Percentiles rank a stretch among this genome's conserved stretches.
phyloP scores from a whole-genome alignment of 2,113 vertebrate genomes.

The Sclerurus mexicanus region DNA sequence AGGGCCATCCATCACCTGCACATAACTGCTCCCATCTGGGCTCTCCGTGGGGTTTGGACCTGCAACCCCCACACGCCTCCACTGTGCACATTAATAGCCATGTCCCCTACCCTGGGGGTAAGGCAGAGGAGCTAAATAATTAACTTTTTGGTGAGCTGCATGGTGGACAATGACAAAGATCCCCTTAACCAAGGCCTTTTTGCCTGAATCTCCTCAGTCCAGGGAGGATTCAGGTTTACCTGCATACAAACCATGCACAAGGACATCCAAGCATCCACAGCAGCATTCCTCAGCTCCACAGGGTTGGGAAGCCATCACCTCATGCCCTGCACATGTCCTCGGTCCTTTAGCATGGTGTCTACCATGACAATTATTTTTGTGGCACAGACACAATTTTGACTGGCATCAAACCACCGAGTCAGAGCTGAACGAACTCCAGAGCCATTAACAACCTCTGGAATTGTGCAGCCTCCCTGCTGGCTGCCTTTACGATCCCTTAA shows the following conservation, averaged over 20 bases:
- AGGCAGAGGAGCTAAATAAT: background rate
- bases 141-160: background rate
- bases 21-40: background rate
- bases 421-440: background rate
- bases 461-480: background rate
- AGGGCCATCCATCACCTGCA: background rate
- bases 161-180: fast-evolving
- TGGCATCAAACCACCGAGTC: background rate
- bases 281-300: fast-evolving
- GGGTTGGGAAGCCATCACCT: background rate
- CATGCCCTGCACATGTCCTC: background rate
- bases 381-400: background rate
- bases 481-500: slow-evolving; percentile 17
- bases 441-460: slow-evolving; percentile 41
- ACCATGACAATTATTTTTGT: background rate
- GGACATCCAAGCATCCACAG: fast-evolving
- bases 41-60: fast-evolving
- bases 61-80: fast-evolving
- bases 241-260: background rate
- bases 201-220: background rate
- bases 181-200: background rate
- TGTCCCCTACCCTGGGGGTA: background rate
- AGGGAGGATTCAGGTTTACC: background rate
- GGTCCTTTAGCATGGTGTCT: background rate
- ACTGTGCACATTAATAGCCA: background rate